phyloP scores from a whole-genome alignment of 2,888 invertebrate species.

The Ophioninae sp. region DNA sequence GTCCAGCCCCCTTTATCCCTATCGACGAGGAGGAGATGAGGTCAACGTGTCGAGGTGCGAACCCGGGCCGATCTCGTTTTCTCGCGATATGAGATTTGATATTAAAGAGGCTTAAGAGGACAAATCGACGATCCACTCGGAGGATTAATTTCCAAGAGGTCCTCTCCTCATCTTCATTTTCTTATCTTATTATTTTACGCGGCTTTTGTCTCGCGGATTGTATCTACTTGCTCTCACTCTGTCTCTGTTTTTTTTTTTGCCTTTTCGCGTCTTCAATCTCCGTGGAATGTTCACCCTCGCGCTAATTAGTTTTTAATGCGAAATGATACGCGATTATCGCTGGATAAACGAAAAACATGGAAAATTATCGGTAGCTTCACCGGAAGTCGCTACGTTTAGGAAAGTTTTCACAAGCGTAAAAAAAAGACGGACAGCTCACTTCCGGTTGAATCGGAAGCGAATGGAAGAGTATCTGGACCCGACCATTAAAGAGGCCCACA shows the following conservation, averaged over 20 bases:
- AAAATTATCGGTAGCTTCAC: neutral
- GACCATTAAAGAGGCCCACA: no score
- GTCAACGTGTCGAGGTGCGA: constrained; percentile 70
- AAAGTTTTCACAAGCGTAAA: neutral
- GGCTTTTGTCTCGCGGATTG: constrained; percentile 50
- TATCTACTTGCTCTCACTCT: neutral
- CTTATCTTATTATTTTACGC: constrained; percentile 59
- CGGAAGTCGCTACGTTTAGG: neutral
- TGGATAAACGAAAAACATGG: neutral
- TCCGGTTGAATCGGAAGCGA: neutral
- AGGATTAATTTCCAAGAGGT: constrained; percentile 74
- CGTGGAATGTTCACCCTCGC: neutral
- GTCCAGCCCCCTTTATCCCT: constrained; percentile 61
- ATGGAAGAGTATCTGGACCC: neutral
- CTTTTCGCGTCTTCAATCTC: neutral
- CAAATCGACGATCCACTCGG: constrained; percentile 70
- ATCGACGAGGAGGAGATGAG: constrained; percentile 60
- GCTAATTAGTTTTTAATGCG: constrained; percentile 6
- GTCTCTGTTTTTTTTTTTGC: neutral
- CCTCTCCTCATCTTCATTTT: constrained; percentile 38
- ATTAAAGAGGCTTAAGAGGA: constrained; percentile 70
- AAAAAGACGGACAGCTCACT: neutral
- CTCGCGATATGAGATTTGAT: constrained; percentile 73
- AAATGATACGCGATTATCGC: neutral
- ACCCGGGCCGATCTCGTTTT: constrained; percentile 40